phyloP scores from a whole-genome alignment of 2,888 invertebrate genomes.

The Trichopoda pennipes region DNA sequence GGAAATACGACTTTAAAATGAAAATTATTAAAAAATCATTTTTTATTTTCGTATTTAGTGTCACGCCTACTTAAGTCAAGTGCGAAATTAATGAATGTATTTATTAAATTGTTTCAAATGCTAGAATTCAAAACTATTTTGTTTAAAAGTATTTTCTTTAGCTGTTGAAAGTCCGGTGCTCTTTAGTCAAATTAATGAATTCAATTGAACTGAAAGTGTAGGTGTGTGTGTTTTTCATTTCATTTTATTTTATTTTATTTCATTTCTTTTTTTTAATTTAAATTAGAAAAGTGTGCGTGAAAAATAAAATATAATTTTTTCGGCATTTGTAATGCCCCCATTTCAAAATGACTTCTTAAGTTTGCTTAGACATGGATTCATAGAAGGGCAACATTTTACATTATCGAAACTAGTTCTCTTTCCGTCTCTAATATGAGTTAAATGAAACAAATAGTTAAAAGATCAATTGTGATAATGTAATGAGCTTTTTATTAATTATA shows the following conservation, averaged over 20 bases:
- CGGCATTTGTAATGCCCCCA: slow-evolving; percentile 24
- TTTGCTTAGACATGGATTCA: not conserved
- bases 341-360: not conserved
- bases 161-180: not conserved
- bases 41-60: too few relatives aligned
- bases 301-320: slow-evolving; percentile 20
- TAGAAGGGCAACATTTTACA: not conserved
- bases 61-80: not conserved
- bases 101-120: not conserved
- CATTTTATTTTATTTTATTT: slow-evolving; percentile 8
- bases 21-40: too few relatives aligned
- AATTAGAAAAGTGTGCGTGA: slow-evolving; percentile 58
- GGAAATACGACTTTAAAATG: too few relatives aligned
- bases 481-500: not conserved
- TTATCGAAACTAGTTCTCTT: not conserved
- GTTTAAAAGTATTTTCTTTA: slow-evolving; percentile 6
- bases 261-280: slow-evolving; percentile 31
- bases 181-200: slow-evolving; percentile 29
- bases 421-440: not conserved
- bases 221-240: slow-evolving; percentile 45
- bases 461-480: slow-evolving; percentile 7
- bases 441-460: slow-evolving; percentile 13
- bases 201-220: slow-evolving; percentile 52
- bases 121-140: not conserved
- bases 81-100: not conserved